These are phyloP conservation scores for Sebastes glaucus DNA, from an alignment of 2,797 vertebrate genomes.

Conservation along the genomic window DNA sequence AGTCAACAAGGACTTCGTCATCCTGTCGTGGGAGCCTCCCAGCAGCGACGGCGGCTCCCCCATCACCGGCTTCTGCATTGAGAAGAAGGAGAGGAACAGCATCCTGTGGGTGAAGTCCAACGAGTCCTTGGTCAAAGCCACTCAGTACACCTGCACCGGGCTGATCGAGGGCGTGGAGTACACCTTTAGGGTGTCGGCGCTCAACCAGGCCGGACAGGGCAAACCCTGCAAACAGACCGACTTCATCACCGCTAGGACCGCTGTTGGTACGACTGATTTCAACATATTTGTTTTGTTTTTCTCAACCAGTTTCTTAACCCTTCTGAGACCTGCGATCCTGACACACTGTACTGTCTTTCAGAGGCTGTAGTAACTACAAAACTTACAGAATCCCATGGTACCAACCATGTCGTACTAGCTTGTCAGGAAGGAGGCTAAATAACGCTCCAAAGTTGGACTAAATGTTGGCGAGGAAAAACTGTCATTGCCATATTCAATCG, in stretches of 20 bases:
- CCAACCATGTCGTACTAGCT: too few relatives aligned
- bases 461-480: too few relatives aligned
- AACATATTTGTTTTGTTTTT: background rate
- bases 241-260: slow-evolving; percentile 92
- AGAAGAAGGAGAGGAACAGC: slow-evolving; percentile 98
- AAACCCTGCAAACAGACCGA: slow-evolving; percentile 97
- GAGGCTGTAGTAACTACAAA: too few relatives aligned
- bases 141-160: slow-evolving; percentile 92
- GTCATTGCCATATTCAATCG: too few relatives aligned
- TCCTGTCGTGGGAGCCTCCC: slow-evolving; percentile 94
- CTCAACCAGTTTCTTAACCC: background rate
- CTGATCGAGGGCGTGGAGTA: slow-evolving; percentile 97
- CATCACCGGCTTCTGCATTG: slow-evolving; percentile 92
- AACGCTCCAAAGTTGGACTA: too few relatives aligned
- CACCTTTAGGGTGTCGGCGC: slow-evolving; percentile 94
- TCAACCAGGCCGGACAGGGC: slow-evolving; percentile 94
- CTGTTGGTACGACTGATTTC: slow-evolving; percentile 84
- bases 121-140: slow-evolving; percentile 89
- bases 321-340: too few relatives aligned
- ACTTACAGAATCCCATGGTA: too few relatives aligned
- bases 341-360: too few relatives aligned
- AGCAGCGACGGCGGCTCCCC: slow-evolving; percentile 94
- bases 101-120: slow-evolving; percentile 96
- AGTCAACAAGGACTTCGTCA: slow-evolving; percentile 93
- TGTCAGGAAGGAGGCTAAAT: too few relatives aligned